Evolutionary conservation across 1,140 invertebrate genomes (phyloP).

Genomic region (Ips typographus): DNA sequence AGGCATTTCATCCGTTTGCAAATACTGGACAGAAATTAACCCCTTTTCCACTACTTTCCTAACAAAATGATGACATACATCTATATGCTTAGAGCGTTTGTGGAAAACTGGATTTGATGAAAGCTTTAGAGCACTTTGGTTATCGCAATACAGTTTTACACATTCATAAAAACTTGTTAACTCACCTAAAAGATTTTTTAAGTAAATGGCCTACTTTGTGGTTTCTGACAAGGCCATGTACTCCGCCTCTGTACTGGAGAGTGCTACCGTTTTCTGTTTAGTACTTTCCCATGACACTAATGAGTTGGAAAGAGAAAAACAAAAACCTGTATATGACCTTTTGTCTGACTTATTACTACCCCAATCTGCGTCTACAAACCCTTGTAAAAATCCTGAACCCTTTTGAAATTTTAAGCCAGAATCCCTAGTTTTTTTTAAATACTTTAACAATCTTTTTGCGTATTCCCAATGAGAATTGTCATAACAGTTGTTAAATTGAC

Average conservation of each 20-base stretch:
- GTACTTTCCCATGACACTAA: conserved; percentile 43
- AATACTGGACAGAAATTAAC: conserved; percentile 37
- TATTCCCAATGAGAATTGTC: conserved; percentile 45
- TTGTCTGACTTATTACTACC: conserved; percentile 17
- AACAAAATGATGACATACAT: conserved; percentile 48
- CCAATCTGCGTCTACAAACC: conserved; percentile 49
- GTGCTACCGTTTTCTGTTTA: conserved; percentile 38
- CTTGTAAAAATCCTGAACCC: not conserved
- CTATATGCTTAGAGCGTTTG: conserved; percentile 47
- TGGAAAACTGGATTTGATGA: conserved; percentile 44
- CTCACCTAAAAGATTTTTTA: conserved; percentile 29
- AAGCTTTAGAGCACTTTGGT: conserved; percentile 23
- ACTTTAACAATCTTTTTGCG: conserved; percentile 31
- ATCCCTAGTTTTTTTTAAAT: conserved; percentile 21
- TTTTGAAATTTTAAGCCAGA: conserved; percentile 1
- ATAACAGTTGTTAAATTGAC: conserved; percentile 49
- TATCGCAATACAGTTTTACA: conserved; percentile 6
- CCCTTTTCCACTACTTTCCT: conserved; percentile 34
- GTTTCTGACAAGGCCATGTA: conserved; percentile 39
- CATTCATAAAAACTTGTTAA: not conserved
- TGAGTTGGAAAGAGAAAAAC: conserved; percentile 37
- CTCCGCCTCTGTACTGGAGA: conserved; percentile 45
- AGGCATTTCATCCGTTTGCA: conserved; percentile 39
- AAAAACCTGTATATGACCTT: conserved; percentile 43
- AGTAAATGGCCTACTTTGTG: conserved; percentile 42